These are phyloP conservation scores for Parauchenoglanis punctatus DNA, from an alignment of 2,797 vertebrate genomes.

Conservation along the genomic window DNA sequence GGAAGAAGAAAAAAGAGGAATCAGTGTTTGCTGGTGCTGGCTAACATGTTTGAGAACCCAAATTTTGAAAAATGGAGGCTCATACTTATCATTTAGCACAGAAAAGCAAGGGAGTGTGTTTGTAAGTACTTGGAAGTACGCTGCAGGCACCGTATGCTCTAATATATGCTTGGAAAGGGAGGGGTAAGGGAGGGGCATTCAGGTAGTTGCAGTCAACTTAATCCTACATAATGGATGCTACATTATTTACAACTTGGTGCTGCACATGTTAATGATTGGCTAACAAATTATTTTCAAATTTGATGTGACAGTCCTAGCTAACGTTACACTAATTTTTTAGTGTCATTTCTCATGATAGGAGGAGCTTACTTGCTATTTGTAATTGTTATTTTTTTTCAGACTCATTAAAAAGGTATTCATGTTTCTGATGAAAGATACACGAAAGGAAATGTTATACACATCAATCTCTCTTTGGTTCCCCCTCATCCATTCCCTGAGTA, in stretches of 20 bases:
- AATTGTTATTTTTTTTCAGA: background rate
- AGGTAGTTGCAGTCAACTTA: too few relatives aligned
- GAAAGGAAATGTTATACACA: background rate
- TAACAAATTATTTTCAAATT: background rate
- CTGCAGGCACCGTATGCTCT: too few relatives aligned
- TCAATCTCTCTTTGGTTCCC: background rate
- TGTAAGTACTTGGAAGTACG: too few relatives aligned
- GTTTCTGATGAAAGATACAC: background rate
- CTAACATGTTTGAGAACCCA: too few relatives aligned
- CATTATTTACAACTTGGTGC: background rate
- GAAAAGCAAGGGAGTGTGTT: too few relatives aligned
- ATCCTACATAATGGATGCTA: too few relatives aligned
- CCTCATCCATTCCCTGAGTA: background rate
- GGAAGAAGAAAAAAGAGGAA: too few relatives aligned
- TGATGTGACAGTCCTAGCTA: background rate
- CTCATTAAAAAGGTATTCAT: background rate
- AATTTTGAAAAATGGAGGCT: too few relatives aligned
- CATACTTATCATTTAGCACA: too few relatives aligned
- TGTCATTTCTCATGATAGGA: background rate
- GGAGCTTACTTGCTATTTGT: background rate
- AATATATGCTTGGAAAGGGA: too few relatives aligned
- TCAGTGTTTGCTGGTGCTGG: too few relatives aligned
- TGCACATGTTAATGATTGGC: background rate
- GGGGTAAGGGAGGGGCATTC: too few relatives aligned
- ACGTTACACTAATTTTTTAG: background rate